Evolutionary conservation across 2,888 invertebrate species (phyloP).

Genomic region (Diadegma fenestrale): DNA sequence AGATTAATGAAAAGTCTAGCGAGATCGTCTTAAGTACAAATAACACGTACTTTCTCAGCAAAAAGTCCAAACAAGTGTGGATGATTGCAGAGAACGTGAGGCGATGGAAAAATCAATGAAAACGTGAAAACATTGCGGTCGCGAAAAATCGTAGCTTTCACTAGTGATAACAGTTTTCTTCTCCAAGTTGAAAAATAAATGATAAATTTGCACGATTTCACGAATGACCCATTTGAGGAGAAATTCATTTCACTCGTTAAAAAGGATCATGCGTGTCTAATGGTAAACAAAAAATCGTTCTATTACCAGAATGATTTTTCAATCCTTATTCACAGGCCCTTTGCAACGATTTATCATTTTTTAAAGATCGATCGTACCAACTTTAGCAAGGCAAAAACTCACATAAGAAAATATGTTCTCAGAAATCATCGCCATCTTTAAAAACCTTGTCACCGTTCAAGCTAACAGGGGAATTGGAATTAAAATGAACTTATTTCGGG

Average conservation of each 20-base stretch:
- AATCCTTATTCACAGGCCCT: too few relatives aligned
- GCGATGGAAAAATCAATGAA: not conserved
- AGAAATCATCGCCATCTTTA: too few relatives aligned
- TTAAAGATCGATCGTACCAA: too few relatives aligned
- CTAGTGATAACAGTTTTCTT: not conserved
- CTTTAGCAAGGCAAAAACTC: too few relatives aligned
- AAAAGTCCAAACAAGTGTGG: slow-evolving; percentile 1
- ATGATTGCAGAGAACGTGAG: not conserved
- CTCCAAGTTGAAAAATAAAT: not conserved
- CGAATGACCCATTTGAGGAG: not conserved
- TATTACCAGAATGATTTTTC: too few relatives aligned
- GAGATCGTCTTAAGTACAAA: not conserved
- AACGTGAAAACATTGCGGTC: not conserved
- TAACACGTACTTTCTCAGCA: not conserved
- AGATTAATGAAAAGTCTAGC: slow-evolving; percentile 58
- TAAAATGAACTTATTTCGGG: too few relatives aligned
- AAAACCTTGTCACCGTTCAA: too few relatives aligned
- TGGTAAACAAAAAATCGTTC: too few relatives aligned
- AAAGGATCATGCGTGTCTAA: too few relatives aligned
- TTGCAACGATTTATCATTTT: too few relatives aligned
- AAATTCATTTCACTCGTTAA: not conserved
- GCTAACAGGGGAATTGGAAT: too few relatives aligned
- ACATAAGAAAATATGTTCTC: too few relatives aligned
- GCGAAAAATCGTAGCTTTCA: not conserved
- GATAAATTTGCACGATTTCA: not conserved